Conservation (phyloP, 2,888 invertebrate genomes). For the Amblyteles armatorius region DNA sequence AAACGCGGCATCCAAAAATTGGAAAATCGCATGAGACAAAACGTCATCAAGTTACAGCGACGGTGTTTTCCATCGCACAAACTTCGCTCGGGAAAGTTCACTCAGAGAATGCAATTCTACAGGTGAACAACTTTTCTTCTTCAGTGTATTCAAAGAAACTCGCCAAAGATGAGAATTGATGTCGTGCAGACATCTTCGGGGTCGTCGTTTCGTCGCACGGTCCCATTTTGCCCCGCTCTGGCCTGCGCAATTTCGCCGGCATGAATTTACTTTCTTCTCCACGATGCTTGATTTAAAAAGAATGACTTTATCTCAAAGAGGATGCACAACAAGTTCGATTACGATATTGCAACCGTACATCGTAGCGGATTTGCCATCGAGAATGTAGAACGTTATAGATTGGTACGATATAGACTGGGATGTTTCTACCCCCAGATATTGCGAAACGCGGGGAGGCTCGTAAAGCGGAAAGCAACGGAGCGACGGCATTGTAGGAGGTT, state of each 20-base stretch:
- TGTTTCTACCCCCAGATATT: not conserved
- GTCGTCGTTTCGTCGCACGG: not conserved
- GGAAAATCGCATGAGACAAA: no score
- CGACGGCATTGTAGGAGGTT: slow-evolving; percentile 6
- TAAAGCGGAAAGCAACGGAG: not conserved
- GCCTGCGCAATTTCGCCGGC: no score
- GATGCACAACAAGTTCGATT: not conserved
- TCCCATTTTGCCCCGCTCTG: not conserved
- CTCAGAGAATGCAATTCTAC: no score
- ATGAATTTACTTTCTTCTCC: not conserved
- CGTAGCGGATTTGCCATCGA: not conserved
- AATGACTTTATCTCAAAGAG: not conserved
- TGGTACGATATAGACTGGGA: not conserved
- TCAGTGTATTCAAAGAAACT: no score
- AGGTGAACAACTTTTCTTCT: no score
- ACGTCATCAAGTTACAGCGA: no score
- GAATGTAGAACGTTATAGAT: not conserved
- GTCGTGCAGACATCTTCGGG: no score
- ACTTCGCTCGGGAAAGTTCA: no score
- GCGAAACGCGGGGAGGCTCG: slow-evolving; percentile 11
- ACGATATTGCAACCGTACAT: not conserved
- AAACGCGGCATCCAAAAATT: not conserved
- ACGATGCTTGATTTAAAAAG: not conserved
- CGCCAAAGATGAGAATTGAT: no score
- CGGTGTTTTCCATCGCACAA: no score